Evolutionary conservation across 2,113 vertebrate genomes (phyloP), one percentile per base, ranked within the genome.

Genomic region (Pedionomus torquatus): DNA sequence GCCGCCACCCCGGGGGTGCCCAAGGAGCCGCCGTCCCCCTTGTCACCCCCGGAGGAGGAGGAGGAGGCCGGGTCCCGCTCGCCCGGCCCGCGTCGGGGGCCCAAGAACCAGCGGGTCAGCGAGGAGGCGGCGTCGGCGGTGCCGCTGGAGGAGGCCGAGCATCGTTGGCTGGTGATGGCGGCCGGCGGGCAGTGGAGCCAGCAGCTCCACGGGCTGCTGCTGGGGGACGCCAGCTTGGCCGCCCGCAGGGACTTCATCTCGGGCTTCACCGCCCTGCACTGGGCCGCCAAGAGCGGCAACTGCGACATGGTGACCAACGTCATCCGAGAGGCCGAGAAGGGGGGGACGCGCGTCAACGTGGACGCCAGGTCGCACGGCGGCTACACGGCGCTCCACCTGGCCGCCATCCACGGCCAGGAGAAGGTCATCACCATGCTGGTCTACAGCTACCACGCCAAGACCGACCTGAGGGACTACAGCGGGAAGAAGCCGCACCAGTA

Each of bases 251-350:
- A 99, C 96, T 99, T 99, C 97, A 98, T 99, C 85, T 99, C 98
- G 0, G 99, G 99, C 37, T 99, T 99, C 98, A 99, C 99, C 0
- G 99, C 98, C 21, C 95, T 99, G 66, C 99, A 99, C 93, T 99
- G 99, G 99, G 99, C 99, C 0, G 99, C 98, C 78, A 99, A 99
- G 91, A 98, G 94, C 4, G 99, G 99, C 5, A 98, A 99, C 97
- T 95, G 94, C 0, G 97, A 98, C 6, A 99, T 99, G 98, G 97
- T 99, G 46, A 87, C 93, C 5, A 98, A 96, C 44, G 97, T 99
- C 39, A 97, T 99, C 23, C 97, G 98, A 5, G 72, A 97, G 6
- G 98, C 99, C 2, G 97, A 91, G 83, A 69, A 97, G 8, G 94
- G 83, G 5, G 98, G 98, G 1, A 39, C 93, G 1, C 97, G 60